A percentile compares a stretch with the other conserved stretches of the same genome.
These are phyloP conservation scores for Tryphoninae sp. DNA, from an alignment of 2,888 invertebrate genomes.

Conservation along the genomic window DNA sequence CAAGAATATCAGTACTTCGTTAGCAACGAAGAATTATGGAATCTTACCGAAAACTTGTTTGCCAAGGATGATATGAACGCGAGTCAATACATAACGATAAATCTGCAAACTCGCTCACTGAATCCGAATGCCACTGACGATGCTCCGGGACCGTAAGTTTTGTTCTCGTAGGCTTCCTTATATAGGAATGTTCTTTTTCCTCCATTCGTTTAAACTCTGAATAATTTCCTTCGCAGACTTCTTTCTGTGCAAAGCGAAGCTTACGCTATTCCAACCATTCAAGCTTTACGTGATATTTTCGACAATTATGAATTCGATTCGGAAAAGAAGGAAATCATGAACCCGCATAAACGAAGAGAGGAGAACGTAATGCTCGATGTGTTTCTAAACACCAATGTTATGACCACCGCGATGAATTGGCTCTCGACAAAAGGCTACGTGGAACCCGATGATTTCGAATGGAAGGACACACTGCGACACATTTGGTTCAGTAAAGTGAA, in stretches of 20 bases:
- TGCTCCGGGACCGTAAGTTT: constrained; percentile 71
- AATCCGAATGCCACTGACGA: constrained; percentile 69
- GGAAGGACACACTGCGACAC: constrained; percentile 87
- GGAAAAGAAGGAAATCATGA: constrained; percentile 69
- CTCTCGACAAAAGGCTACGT: constrained; percentile 71
- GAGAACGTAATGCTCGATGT: constrained; percentile 74
- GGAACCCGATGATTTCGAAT: constrained; percentile 81
- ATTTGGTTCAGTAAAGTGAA: constrained; percentile 91
- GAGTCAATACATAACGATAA: constrained; percentile 68
- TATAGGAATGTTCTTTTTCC: neutral
- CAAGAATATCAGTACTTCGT: constrained; percentile 62
- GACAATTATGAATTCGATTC: constrained; percentile 72
- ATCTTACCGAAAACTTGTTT: constrained; percentile 75
- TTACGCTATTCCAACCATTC: constrained; percentile 71
- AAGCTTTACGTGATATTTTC: constrained; percentile 70
- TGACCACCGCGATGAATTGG: constrained; percentile 73
- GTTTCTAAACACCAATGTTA: constrained; percentile 73
- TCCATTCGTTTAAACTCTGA: constrained; percentile 3
- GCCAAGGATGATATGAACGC: constrained; percentile 69
- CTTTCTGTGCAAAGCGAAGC: constrained; percentile 69
- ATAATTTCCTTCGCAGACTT: constrained; percentile 68
- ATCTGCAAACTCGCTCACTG: constrained; percentile 71
- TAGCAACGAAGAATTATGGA: constrained; percentile 72
- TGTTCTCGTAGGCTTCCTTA: constrained; percentile 11
- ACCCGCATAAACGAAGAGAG: constrained; percentile 67